Conservation (phyloP, 2,888 invertebrate species). For the Calameuta pallipes region DNA sequence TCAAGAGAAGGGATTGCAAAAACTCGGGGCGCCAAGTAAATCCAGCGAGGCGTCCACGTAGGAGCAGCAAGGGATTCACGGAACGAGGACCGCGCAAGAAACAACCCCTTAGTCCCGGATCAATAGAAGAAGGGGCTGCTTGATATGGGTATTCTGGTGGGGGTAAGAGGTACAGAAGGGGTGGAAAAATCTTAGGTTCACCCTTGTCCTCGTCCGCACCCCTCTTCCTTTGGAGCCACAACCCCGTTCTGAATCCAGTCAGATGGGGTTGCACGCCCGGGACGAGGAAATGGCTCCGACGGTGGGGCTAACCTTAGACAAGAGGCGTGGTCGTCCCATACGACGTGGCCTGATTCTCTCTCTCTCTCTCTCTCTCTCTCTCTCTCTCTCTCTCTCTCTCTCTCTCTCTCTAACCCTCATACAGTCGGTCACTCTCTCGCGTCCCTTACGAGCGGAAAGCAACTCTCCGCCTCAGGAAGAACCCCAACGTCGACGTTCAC, state of each 20-base stretch:
- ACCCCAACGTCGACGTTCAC: not conserved
- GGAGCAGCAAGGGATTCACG: slow-evolving; percentile 15
- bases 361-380: slow-evolving; percentile 33
- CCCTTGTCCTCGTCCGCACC: slow-evolving; percentile 18
- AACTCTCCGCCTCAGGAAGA: slow-evolving; percentile 3
- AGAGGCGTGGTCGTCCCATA: slow-evolving; percentile 61
- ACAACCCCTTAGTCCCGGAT: slow-evolving; percentile 60
- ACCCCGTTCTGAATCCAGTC: not conserved
- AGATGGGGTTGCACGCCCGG: slow-evolving; percentile 21
- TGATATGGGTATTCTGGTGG: slow-evolving; percentile 41
- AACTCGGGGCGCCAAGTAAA: slow-evolving; percentile 17
- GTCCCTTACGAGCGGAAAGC: slow-evolving; percentile 10
- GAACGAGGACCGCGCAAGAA: slow-evolving; percentile 49
- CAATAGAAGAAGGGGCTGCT: slow-evolving; percentile 61
- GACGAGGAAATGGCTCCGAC: slow-evolving; percentile 3
- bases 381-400: not conserved
- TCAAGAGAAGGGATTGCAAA: not conserved
- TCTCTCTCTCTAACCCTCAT: slow-evolving; percentile 9
- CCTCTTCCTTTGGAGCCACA: not conserved
- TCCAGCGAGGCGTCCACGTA: slow-evolving; percentile 24
- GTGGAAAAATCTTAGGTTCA: slow-evolving; percentile 60
- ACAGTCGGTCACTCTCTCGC: slow-evolving; percentile 15
- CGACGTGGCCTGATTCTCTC: slow-evolving; percentile 32
- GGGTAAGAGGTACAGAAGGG: slow-evolving; percentile 40
- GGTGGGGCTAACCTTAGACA: slow-evolving; percentile 64